phyloP scores from a whole-genome alignment of 1,140 invertebrate genomes.

The Sesamia nonagrioides region DNA sequence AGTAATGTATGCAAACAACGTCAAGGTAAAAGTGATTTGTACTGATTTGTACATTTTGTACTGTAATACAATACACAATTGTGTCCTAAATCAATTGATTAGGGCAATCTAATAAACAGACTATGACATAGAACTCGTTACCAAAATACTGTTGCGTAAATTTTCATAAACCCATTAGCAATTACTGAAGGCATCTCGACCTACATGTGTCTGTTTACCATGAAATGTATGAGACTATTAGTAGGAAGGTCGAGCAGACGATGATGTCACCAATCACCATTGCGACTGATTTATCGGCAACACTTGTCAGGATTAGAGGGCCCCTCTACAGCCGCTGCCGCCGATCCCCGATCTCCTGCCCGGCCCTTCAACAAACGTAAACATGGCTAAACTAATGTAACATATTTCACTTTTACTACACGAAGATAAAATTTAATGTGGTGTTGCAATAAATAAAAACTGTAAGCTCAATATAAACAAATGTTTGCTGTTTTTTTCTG shows the following conservation, averaged over 20 bases:
- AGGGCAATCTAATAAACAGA: slow-evolving; percentile 7
- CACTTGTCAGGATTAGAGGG: slow-evolving; percentile 73
- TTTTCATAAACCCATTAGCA: slow-evolving; percentile 57
- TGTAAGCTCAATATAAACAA: slow-evolving; percentile 4
- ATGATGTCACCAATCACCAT: slow-evolving; percentile 80
- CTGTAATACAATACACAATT: slow-evolving; percentile 7
- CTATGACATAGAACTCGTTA: slow-evolving; percentile 24
- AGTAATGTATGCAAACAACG: slow-evolving; percentile 28
- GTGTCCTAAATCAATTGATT: slow-evolving; percentile 41
- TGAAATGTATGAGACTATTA: slow-evolving; percentile 77
- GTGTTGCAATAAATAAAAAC: slow-evolving; percentile 39
- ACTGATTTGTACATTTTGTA: slow-evolving; percentile 1
- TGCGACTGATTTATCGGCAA: slow-evolving; percentile 77
- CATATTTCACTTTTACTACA: slow-evolving; percentile 42
- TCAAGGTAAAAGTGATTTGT: slow-evolving; percentile 21
- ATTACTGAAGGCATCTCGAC: slow-evolving; percentile 54
- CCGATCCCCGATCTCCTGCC: not conserved
- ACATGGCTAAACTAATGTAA: slow-evolving; percentile 32
- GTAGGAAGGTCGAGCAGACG: slow-evolving; percentile 73
- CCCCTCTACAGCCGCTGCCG: slow-evolving; percentile 36
- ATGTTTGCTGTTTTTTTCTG: not conserved
- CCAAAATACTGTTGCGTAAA: slow-evolving; percentile 53
- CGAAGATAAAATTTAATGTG: slow-evolving; percentile 48
- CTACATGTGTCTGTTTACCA: slow-evolving; percentile 59
- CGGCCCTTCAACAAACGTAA: slow-evolving; percentile 36